These are phyloP conservation scores for Carpatolechia fugitivella DNA, from an alignment of 2,888 invertebrate genomes.

Conservation along the genomic window DNA sequence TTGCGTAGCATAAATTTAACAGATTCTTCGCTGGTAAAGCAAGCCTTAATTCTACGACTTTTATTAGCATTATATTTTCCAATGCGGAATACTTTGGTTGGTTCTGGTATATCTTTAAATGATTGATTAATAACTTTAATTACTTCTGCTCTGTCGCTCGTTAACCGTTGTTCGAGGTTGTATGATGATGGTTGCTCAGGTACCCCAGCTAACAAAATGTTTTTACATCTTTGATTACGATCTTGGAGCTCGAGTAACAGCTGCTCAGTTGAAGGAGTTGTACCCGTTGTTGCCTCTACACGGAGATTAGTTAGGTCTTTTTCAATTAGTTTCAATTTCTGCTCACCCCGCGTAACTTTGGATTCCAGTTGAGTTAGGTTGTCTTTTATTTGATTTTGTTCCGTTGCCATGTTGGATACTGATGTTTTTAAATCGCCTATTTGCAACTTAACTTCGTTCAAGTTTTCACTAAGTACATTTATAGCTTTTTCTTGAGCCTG, in stretches of 20 bases:
- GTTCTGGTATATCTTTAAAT: conserved; percentile 1
- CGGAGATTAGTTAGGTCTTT: neutral
- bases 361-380: neutral
- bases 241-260: conserved; percentile 6
- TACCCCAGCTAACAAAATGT: conserved; percentile 5
- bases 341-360: neutral
- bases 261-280: neutral
- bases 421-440: neutral
- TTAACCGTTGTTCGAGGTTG: neutral
- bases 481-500: conserved; percentile 15
- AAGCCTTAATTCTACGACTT: conserved; percentile 11
- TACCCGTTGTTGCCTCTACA: neutral
- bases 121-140: neutral
- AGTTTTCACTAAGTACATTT: conserved; percentile 11
- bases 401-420: neutral
- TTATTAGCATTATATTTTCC: conserved; percentile 6
- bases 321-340: neutral
- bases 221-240: conserved; percentile 3
- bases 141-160: conserved; percentile 1
- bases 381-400: conserved; percentile 1
- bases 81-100: neutral
- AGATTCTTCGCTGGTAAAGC: neutral
- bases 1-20: neutral
- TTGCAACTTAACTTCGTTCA: conserved; percentile 10
- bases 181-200: neutral